A percentile compares a stretch with the other conserved stretches of the same genome.
phyloP scores from a whole-genome alignment of 2,113 vertebrate genomes.

The Sander lucioperca region DNA sequence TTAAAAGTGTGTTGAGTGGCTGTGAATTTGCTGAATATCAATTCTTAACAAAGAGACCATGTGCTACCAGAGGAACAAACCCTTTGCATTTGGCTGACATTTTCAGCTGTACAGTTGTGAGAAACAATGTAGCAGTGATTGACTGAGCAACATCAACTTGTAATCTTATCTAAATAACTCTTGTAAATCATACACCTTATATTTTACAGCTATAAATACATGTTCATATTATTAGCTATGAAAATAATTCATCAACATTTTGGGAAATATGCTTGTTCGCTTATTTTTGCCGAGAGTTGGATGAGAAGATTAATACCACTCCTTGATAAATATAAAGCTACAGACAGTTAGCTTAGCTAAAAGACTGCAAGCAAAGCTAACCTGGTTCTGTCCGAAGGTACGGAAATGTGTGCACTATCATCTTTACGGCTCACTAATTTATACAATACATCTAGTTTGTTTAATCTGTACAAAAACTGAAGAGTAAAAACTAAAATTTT shows the following conservation, averaged over 20 bases:
- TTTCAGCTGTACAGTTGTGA: too few relatives aligned
- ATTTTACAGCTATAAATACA: background rate
- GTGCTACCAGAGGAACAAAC: background rate
- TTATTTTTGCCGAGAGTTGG: background rate
- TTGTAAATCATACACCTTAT: background rate
- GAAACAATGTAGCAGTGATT: background rate
- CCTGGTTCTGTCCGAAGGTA: background rate
- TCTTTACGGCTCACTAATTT: background rate
- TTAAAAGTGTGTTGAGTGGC: slow-evolving; percentile 22
- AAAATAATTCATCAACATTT: background rate
- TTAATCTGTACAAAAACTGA: too few relatives aligned
- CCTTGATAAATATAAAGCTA: background rate
- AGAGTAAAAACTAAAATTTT: too few relatives aligned
- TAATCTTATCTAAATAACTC: background rate
- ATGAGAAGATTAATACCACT: too few relatives aligned
- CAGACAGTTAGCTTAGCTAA: background rate
- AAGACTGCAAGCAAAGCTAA: background rate
- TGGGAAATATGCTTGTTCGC: background rate
- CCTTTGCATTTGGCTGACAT: background rate
- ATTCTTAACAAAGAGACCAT: slow-evolving; percentile 5
- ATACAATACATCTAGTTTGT: background rate
- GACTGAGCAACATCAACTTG: background rate
- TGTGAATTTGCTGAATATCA: slow-evolving; percentile 22
- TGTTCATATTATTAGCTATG: background rate
- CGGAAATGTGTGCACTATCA: background rate